Evolutionary conservation across 2,888 invertebrate genomes (phyloP).

Genomic region (Alsophila aescularia): DNA sequence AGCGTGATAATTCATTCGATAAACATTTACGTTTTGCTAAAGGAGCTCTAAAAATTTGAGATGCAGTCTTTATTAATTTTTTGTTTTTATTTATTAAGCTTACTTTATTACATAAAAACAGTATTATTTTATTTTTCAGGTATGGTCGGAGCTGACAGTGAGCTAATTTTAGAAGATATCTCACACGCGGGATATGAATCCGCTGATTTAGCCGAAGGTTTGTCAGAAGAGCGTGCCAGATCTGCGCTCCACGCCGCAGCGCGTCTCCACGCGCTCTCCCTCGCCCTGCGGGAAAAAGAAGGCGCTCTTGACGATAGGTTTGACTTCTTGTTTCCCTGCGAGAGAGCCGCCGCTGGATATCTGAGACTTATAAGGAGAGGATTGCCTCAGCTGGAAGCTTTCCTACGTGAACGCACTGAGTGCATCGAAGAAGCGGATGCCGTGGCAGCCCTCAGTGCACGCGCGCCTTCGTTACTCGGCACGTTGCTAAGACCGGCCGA

Average conservation of each 20-base stretch:
- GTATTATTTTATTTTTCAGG: constrained; percentile 57
- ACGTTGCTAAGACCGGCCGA: constrained; percentile 88
- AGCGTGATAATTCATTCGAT: too few relatives aligned
- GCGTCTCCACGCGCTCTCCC: constrained; percentile 88
- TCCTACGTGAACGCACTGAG: constrained; percentile 87
- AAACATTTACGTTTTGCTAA: too few relatives aligned
- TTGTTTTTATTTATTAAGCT: too few relatives aligned
- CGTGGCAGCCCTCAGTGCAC: constrained; percentile 86
- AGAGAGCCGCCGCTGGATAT: constrained; percentile 91
- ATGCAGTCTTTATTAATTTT: too few relatives aligned
- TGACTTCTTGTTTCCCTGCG: constrained; percentile 90
- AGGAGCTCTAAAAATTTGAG: too few relatives aligned
- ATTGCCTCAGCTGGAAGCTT: constrained; percentile 89
- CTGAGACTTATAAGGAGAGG: constrained; percentile 91
- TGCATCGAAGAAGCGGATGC: constrained; percentile 85
- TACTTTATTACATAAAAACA: too few relatives aligned
- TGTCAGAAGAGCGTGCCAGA: constrained; percentile 86
- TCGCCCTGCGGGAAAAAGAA: constrained; percentile 80
- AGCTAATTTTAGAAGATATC: constrained; percentile 91
- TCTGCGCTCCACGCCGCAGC: constrained; percentile 90
- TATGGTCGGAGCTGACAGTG: constrained; percentile 79
- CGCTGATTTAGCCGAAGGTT: constrained; percentile 88
- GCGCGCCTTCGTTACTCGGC: constrained; percentile 89
- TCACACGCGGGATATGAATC: constrained; percentile 86
- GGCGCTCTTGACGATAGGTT: constrained; percentile 77